Evolutionary conservation across 2,797 vertebrate genomes (phyloP).

Genomic region (Hippocampus kuda): DNA sequence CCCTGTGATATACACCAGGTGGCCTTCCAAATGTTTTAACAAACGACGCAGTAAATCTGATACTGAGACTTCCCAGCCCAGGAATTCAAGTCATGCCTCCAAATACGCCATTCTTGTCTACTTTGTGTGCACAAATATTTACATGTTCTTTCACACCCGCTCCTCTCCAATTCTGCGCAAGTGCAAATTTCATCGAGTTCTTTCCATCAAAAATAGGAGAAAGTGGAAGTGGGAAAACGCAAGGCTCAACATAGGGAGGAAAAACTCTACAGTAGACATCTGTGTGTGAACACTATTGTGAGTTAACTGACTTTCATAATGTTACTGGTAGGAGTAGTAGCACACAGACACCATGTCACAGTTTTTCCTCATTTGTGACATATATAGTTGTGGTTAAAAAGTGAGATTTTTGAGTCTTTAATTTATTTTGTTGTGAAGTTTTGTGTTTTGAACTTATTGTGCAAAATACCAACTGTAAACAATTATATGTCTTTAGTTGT

Average conservation of each 20-base stretch:
- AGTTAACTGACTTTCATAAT: too few species aligned
- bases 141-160: constrained; percentile 18
- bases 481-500: too few species aligned
- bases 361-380: too few species aligned
- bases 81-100: constrained; percentile 36
- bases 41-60: constrained; percentile 43
- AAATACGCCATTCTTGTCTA: constrained; percentile 22
- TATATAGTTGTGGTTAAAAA: too few species aligned
- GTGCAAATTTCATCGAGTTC: constrained; percentile 10
- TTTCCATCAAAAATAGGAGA: not conserved
- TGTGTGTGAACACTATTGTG: too few species aligned
- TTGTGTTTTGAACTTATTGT: too few species aligned
- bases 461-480: too few species aligned
- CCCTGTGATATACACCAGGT: constrained; percentile 48
- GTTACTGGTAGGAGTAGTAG: too few species aligned
- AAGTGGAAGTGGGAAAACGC: constrained; percentile 4
- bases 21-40: constrained; percentile 26
- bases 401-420: not conserved
- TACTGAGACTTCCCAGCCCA: constrained; percentile 28
- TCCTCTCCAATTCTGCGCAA: not conserved
- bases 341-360: too few species aligned
- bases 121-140: constrained; percentile 30
- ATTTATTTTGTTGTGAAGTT: too few species aligned
- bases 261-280: too few species aligned
- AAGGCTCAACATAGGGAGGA: not conserved